phyloP scores from a whole-genome alignment of 2,113 vertebrate species.

The Petaurus breviceps region DNA sequence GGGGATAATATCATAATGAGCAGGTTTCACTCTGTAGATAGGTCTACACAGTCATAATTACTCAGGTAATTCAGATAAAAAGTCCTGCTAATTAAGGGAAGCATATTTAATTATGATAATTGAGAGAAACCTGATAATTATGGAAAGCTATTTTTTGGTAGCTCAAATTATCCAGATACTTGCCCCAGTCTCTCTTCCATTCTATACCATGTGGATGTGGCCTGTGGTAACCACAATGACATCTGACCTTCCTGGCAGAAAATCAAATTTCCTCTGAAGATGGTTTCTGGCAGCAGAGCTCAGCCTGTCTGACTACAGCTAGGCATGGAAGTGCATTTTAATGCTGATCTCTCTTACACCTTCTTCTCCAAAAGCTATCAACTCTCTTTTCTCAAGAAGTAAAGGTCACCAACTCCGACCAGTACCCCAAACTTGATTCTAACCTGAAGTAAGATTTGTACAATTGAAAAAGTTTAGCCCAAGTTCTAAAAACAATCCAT shows the following conservation, averaged over 20 bases:
- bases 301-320: background rate
- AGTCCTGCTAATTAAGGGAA: background rate
- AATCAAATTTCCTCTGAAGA: background rate
- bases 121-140: background rate
- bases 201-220: background rate
- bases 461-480: background rate
- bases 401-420: background rate
- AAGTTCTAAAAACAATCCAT: background rate
- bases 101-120: background rate
- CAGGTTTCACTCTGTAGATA: background rate
- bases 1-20: background rate
- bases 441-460: background rate
- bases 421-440: background rate
- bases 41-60: conserved; percentile 2
- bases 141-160: background rate
- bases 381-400: background rate
- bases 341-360: background rate
- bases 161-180: conserved; percentile 2
- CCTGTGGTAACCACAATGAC: background rate
- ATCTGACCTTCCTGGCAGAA: background rate
- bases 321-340: background rate
- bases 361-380: background rate
- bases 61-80: conserved; percentile 2
- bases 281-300: background rate
- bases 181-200: background rate